A percentile compares a stretch with the other conserved stretches of the same genome.
phyloP scores from a whole-genome alignment of 2,888 invertebrate genomes.

The Exocentrus adspersus region DNA sequence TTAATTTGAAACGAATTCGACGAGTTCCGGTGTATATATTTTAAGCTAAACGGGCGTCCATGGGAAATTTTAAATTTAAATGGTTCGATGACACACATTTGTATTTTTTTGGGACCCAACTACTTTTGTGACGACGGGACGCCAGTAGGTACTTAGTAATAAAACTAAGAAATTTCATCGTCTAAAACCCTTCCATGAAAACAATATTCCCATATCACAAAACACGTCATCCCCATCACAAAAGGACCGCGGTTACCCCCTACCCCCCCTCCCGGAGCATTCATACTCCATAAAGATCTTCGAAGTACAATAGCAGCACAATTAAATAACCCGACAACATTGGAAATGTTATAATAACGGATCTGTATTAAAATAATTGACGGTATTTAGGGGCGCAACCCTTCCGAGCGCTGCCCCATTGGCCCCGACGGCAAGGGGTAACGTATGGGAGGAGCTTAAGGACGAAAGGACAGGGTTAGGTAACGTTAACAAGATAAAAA shows the following conservation, averaged over 20 bases:
- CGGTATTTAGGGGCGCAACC: slow-evolving; percentile 44
- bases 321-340: slow-evolving; percentile 56
- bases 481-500: slow-evolving; percentile 50
- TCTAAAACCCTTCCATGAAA: not conserved
- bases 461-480: slow-evolving; percentile 37
- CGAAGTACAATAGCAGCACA: slow-evolving; percentile 55
- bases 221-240: slow-evolving; percentile 30
- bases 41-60: slow-evolving; percentile 2
- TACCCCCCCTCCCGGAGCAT: slow-evolving; percentile 31
- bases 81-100: too few relatives aligned
- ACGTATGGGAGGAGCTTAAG: slow-evolving; percentile 50
- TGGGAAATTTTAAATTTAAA: slow-evolving; percentile 18
- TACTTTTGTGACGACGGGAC: too few relatives aligned
- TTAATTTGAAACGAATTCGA: slow-evolving; percentile 41
- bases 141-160: too few relatives aligned
- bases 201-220: slow-evolving; percentile 36
- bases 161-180: too few relatives aligned
- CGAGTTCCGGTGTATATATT: slow-evolving; percentile 35
- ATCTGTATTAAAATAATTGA: slow-evolving; percentile 58
- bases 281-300: slow-evolving; percentile 51
- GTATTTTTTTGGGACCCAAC: too few relatives aligned
- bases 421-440: slow-evolving; percentile 47
- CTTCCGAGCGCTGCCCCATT: slow-evolving; percentile 42
- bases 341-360: slow-evolving; percentile 57
- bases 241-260: slow-evolving; percentile 43